Evolutionary conservation across 1,140 invertebrate genomes (phyloP), one percentile per base, ranked within the genome.

Genomic region (Triops longicaudatus): DNA sequence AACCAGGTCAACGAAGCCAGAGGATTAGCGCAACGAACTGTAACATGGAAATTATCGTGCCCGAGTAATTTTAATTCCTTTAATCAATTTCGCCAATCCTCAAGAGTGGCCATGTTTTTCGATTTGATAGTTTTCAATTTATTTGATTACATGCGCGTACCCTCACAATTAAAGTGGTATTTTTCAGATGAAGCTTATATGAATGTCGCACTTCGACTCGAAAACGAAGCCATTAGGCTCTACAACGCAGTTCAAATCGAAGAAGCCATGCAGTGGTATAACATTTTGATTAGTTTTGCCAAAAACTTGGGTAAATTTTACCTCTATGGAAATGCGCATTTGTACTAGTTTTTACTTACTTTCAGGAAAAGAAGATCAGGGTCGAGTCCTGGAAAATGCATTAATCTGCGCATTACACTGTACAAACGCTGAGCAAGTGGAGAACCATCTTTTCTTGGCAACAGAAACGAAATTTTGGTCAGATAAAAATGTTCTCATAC

Each of bases 381-480:
- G 6, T 63, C 12, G 22, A 10, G n/a, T 63, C 0, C 10, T 63
- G 14, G 50, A 63, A 11, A 63, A 63, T 22, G 50, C 50, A 22
- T 63, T 63, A n/a, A 63, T 63, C 22, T 63, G 50, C 50, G 50
- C 50, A n/a, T 63, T 63, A 22, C 50, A 63, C 50, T 63, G 50
- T 2, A 22, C 1, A 5, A 63, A 63, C 50, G 14, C 3, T 3
- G 50, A 63, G 22, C 14, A 22, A 9, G 50, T 63, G 50, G 50
- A 9, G 14, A 22, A 63, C 4, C 0, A 14, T 63, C 4, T 63
- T 63, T 17, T 14, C 17, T 63, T 17, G 10, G 50, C 14, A n/a
- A n/a, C 50, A 3, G 22, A 63, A 63, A 63, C 3, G 10, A 14
- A 10, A 63, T 17, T 22, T 14, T 17, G 14, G 50, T 14, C 9